A percentile compares a stretch with the other conserved stretches of the same genome.
phyloP scores from a whole-genome alignment of 2,797 vertebrate genomes.

The Enteromius treurensis region DNA sequence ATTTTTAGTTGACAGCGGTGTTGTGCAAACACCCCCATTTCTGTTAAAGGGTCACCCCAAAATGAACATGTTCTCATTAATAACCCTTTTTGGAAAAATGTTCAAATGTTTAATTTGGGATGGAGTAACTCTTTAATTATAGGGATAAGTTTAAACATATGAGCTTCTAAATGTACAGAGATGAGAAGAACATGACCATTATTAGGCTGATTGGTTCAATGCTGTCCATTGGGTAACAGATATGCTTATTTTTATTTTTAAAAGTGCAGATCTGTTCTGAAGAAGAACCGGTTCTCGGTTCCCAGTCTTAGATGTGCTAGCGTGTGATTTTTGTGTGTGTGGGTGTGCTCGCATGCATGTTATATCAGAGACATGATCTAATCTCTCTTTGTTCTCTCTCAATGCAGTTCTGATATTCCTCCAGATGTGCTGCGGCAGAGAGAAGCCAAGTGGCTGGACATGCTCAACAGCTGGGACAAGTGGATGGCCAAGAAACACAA shows the following conservation, averaged over 20 bases:
- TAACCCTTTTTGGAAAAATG: too few species aligned
- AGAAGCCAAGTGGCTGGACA: conserved; percentile 97
- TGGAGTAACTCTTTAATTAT: not conserved
- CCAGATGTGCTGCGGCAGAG: conserved; percentile 89
- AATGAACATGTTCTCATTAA: too few species aligned
- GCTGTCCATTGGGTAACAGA: not conserved
- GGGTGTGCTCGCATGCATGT: conserved; percentile 6
- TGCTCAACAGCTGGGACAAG: conserved; percentile 98
- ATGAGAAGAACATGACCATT: not conserved
- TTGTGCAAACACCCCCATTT: too few species aligned
- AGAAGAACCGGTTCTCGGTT: conserved; percentile 5
- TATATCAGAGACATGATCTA: conserved; percentile 6
- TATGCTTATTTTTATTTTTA: too few species aligned
- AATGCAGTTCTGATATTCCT: conserved; percentile 85
- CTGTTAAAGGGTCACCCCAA: too few species aligned
- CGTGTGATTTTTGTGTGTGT: not conserved
- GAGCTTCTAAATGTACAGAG: not conserved
- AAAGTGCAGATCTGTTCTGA: not conserved
- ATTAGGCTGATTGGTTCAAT: not conserved
- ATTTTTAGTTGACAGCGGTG: not conserved
- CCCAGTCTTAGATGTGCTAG: too few species aligned
- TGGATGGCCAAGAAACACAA: conserved; percentile 99
- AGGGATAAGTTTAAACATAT: not conserved
- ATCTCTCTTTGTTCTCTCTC: conserved; percentile 23
- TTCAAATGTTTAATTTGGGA: too few species aligned